Percentiles rank a stretch among this genome's conserved stretches.
Conservation (phyloP, 2,888 invertebrate species). For the Lysandra bellargus region DNA sequence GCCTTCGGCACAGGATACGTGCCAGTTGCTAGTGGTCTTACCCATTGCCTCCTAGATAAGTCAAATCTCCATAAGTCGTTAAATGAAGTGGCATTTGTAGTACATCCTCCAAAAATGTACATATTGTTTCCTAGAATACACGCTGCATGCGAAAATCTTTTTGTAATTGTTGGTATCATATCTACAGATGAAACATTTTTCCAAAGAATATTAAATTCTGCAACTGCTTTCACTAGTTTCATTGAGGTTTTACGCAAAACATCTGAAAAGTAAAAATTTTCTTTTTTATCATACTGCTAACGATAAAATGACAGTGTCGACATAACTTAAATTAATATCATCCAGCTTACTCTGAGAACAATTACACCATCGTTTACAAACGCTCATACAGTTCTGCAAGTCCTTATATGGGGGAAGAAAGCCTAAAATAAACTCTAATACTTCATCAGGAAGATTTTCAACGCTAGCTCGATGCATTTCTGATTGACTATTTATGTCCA, state of each 20-base stretch:
- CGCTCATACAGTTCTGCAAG: conserved; percentile 90
- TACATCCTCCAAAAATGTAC: conserved; percentile 98
- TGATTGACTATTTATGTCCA: conserved; percentile 64
- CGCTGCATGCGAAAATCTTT: conserved; percentile 95
- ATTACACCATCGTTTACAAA: conserved; percentile 92
- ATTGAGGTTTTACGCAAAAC: conserved; percentile 87
- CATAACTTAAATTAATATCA: not conserved
- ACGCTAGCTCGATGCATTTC: conserved; percentile 57
- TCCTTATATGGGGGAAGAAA: conserved; percentile 95
- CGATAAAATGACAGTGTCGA: not conserved
- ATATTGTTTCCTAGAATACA: conserved; percentile 91
- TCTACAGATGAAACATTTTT: conserved; percentile 81
- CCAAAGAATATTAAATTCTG: conserved; percentile 89
- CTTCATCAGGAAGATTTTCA: conserved; percentile 94
- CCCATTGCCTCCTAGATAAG: conserved; percentile 91
- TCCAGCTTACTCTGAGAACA: conserved; percentile 88
- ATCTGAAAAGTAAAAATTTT: conserved; percentile 75
- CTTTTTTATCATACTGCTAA: not conserved
- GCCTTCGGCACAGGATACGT: conserved; percentile 98
- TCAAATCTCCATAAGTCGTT: conserved; percentile 98
- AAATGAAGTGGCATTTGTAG: conserved; percentile 95
- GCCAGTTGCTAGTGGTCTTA: conserved; percentile 88
- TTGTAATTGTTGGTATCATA: conserved; percentile 88
- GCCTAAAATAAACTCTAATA: conserved; percentile 94
- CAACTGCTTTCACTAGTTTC: conserved; percentile 88